Evolutionary conservation across 2,888 invertebrate species (phyloP).

Genomic region (Epinotia nisella): DNA sequence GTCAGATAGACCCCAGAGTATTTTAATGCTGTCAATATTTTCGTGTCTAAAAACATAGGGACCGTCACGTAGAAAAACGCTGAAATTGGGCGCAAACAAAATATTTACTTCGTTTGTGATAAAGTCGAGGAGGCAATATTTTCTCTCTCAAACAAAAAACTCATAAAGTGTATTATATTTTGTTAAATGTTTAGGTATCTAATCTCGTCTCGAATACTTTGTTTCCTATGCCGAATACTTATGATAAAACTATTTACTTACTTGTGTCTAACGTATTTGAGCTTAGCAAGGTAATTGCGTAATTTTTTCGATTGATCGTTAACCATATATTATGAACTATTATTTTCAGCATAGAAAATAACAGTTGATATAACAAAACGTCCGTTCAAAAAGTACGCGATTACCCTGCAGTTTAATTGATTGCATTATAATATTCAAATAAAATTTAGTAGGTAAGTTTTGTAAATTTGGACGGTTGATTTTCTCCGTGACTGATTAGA

Average conservation of each 20-base stretch:
- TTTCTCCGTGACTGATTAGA: no score
- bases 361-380: no score
- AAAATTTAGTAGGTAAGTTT: no score
- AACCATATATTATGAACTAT: no score
- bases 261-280: no score
- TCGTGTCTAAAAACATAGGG: slow-evolving; percentile 17
- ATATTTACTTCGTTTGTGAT: slow-evolving; percentile 29
- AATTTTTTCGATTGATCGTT: no score
- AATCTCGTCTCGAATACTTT: not conserved
- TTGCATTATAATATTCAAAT: no score
- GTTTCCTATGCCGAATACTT: not conserved
- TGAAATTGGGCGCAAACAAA: slow-evolving; percentile 6
- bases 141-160: slow-evolving; percentile 1
- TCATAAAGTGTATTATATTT: not conserved
- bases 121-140: slow-evolving; percentile 1
- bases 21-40: slow-evolving; percentile 25
- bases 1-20: not conserved
- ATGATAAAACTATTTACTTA: not conserved
- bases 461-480: no score
- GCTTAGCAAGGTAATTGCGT: no score
- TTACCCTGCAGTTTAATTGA: no score
- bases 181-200: not conserved
- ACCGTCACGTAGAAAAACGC: not conserved
- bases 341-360: no score
- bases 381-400: no score